Evolutionary conservation across 2,888 invertebrate genomes (phyloP).

Genomic region (Epiperipatus broadwayi): DNA sequence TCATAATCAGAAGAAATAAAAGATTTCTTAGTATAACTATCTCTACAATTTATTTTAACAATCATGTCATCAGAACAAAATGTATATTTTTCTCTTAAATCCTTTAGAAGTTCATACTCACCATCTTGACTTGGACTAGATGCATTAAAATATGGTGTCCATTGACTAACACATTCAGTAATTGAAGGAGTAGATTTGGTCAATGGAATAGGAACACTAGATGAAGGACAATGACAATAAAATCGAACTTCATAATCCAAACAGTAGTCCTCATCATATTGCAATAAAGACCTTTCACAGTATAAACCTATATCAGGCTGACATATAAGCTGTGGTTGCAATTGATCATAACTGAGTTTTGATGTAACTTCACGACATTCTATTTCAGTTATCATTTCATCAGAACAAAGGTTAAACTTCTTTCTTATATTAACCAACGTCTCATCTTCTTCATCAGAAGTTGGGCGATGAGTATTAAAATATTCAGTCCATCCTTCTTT

Average conservation of each 20-base stretch:
- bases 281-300: too few species aligned
- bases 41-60: conserved; percentile 17
- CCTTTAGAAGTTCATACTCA: conserved; percentile 17
- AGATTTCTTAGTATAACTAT: neutral
- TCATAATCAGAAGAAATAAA: conserved; percentile 9
- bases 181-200: neutral
- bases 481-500: conserved; percentile 25
- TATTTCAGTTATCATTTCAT: conserved; percentile 18
- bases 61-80: conserved; percentile 17
- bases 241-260: conserved; percentile 22
- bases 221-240: conserved; percentile 19
- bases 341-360: conserved; percentile 7
- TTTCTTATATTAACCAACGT: conserved; percentile 15
- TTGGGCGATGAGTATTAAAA: conserved; percentile 21
- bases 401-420: conserved; percentile 17
- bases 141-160: conserved; percentile 17
- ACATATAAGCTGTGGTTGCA: too few species aligned
- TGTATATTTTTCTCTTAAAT: conserved; percentile 11
- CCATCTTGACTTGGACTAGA: conserved; percentile 16
- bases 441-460: conserved; percentile 18
- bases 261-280: conserved; percentile 16
- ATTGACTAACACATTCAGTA: conserved; percentile 16
- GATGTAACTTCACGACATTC: conserved; percentile 17
- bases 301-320: too few species aligned
- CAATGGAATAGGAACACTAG: too few species aligned